A percentile compares a stretch with the other conserved stretches of the same genome.
Evolutionary conservation across 2,113 vertebrate genomes (phyloP).

Genomic region (Sciurus niger): DNA sequence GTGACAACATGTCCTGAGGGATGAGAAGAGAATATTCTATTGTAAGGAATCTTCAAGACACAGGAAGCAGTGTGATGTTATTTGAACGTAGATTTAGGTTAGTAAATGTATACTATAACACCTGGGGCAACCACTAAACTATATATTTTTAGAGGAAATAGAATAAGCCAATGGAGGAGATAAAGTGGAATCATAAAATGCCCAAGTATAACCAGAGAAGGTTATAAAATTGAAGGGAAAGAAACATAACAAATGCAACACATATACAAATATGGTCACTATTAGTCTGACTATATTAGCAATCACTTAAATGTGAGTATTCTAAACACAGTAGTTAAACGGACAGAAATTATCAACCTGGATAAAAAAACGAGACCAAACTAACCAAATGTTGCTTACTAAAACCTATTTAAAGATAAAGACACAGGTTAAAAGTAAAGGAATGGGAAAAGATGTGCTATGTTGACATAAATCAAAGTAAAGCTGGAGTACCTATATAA

Average conservation of each 20-base stretch:
- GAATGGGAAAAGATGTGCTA: background rate
- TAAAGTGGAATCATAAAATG: conserved; percentile 36
- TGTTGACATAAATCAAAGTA: background rate
- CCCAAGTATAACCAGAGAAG: background rate
- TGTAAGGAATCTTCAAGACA: background rate
- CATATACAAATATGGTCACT: background rate
- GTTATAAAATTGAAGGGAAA: background rate
- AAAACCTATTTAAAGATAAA: background rate
- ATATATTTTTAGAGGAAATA: background rate
- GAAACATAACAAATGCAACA: background rate
- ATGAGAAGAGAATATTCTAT: background rate
- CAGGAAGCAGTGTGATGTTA: background rate
- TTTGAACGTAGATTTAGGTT: background rate
- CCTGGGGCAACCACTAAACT: background rate
- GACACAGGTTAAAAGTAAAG: background rate
- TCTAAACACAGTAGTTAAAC: background rate
- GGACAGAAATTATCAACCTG: background rate
- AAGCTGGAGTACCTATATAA: background rate
- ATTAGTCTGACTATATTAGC: background rate
- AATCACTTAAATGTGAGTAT: background rate
- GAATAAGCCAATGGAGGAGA: background rate
- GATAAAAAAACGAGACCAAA: background rate
- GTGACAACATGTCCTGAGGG: background rate
- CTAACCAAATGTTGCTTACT: background rate
- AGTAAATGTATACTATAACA: background rate